A percentile compares a stretch with the other conserved stretches of the same genome.
Conservation (phyloP, 92 coral and sea anemone species). For the Pocillopora grandis region DNA sequence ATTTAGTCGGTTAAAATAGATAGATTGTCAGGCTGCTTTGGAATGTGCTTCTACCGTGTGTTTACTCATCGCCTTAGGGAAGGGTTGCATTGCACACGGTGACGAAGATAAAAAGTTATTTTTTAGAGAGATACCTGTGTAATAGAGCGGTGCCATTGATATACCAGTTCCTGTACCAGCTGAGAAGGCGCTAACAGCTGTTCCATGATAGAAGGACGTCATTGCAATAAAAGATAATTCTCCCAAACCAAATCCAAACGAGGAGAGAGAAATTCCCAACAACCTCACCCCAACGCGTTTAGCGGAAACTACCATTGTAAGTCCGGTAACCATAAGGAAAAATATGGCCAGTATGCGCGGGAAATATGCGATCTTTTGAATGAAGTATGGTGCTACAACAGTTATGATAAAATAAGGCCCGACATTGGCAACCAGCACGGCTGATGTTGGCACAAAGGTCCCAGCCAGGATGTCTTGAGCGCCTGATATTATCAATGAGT, state of each 20-base stretch:
- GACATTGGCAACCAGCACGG: conserved; percentile 78
- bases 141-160: conserved; percentile 78
- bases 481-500: conserved; percentile 82
- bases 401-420: conserved; percentile 85
- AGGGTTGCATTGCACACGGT: too few relatives aligned
- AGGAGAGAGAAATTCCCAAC: conserved; percentile 71
- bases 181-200: conserved; percentile 77
- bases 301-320: conserved; percentile 64
- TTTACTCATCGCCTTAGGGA: too few relatives aligned
- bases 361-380: conserved; percentile 76
- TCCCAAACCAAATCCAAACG: conserved; percentile 84
- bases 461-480: conserved; percentile 87
- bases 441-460: conserved; percentile 80
- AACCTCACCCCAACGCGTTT: conserved; percentile 62
- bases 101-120: too few relatives aligned
- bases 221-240: conserved; percentile 83
- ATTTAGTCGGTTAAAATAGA: too few relatives aligned
- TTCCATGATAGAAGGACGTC: conserved; percentile 78
- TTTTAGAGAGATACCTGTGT: conserved; percentile 61
- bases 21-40: too few relatives aligned
- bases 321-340: conserved; percentile 63
- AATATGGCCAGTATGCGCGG: conserved; percentile 68
- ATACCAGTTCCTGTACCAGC: conserved; percentile 88
- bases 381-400: conserved; percentile 67
- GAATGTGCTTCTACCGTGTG: too few relatives aligned